phyloP scores from a whole-genome alignment of 2,888 invertebrate species.

The Lasioglossum leucozonium region DNA sequence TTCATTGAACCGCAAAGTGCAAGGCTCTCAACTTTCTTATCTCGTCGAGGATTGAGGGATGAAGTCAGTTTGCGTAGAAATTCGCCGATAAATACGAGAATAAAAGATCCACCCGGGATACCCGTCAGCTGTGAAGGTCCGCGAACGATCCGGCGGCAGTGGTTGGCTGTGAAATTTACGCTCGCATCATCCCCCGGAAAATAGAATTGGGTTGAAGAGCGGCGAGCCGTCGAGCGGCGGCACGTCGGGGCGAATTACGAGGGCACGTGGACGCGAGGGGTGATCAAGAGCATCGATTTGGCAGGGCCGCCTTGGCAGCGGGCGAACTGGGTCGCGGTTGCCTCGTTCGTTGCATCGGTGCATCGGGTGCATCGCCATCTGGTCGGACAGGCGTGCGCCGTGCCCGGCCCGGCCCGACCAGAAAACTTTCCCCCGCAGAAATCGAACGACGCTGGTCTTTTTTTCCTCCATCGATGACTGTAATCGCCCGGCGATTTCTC shows the following conservation, averaged over 20 bases:
- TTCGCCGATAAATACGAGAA: too few relatives aligned
- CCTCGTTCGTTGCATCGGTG: conserved; percentile 40
- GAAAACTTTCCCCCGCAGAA: conserved; percentile 47
- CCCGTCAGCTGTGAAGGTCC: neutral
- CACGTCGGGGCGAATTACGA: conserved; percentile 34
- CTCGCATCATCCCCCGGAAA: neutral
- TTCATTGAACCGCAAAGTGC: too few relatives aligned
- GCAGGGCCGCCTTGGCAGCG: conserved; percentile 45
- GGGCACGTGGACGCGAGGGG: conserved; percentile 36
- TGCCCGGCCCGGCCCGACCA: neutral
- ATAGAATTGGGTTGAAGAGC: conserved; percentile 28
- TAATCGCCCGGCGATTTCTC: neutral
- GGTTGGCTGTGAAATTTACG: neutral
- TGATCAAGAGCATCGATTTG: conserved; percentile 66
- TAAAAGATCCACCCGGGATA: neutral
- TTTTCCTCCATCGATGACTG: neutral
- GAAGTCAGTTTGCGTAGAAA: neutral
- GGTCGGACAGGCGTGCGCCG: neutral
- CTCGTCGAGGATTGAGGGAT: neutral
- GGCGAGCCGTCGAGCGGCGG: conserved; percentile 19
- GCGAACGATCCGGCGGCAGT: neutral
- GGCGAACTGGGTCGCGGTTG: conserved; percentile 58
- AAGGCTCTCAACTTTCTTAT: too few relatives aligned
- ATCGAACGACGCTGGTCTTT: conserved; percentile 21
- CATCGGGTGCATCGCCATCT: conserved; percentile 1